These are phyloP conservation scores for Mormyrus iriodes DNA, from an alignment of 2,113 vertebrate genomes.

Conservation along the genomic window DNA sequence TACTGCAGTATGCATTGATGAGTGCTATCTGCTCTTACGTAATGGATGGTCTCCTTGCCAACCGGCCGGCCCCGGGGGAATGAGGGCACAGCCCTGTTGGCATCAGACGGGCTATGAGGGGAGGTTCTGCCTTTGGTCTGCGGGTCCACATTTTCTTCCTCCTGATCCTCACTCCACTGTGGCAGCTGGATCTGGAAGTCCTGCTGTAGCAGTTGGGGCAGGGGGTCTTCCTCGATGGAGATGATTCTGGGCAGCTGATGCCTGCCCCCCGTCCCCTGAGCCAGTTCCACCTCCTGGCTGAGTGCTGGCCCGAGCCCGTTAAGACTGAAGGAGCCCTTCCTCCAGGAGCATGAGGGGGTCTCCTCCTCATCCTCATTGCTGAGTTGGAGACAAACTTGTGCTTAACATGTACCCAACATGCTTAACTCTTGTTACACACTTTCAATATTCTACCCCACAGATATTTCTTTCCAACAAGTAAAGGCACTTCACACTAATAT, in stretches of 20 bases:
- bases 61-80: conserved; percentile 68
- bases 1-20: neutral
- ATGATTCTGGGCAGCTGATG: conserved; percentile 77
- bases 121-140: conserved; percentile 30
- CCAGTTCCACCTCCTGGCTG: neutral
- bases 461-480: neutral
- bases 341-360: conserved; percentile 35
- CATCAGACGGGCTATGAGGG: neutral
- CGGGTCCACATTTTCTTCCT: conserved; percentile 37
- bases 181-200: conserved; percentile 52
- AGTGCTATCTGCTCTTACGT: conserved; percentile 46
- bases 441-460: neutral
- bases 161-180: conserved; percentile 65
- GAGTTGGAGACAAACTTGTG: neutral
- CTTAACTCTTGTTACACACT: neutral
- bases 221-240: conserved; percentile 88
- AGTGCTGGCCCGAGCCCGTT: conserved; percentile 38
- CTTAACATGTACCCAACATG: neutral
- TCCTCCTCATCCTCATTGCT: conserved; percentile 65
- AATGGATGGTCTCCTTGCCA: conserved; percentile 64
- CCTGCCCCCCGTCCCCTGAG: conserved; percentile 27
- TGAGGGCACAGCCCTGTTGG: conserved; percentile 27
- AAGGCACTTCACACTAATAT: neutral
- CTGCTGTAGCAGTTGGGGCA: conserved; percentile 71
- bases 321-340: conserved; percentile 50